Evolutionary conservation across 30 jellyfish, hydroid and myxozoan genomes (phyloP), one percentile per base, ranked within the genome.

Genomic region (Catostylus mosaicus): DNA sequence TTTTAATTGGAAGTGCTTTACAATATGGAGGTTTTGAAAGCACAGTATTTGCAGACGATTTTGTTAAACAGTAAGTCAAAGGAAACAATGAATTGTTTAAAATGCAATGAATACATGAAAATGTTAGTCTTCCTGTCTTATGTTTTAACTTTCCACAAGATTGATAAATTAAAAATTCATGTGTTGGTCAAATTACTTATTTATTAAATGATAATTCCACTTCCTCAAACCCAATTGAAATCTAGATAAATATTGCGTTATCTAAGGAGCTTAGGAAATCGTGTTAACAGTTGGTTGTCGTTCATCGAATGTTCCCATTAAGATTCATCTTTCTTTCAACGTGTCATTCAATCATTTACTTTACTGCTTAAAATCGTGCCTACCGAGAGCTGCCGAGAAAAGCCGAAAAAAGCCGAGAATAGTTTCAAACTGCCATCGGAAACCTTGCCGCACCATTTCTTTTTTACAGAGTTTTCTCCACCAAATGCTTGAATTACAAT

Each of bases 231-330:
- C 24, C 22, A 50, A 50, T 74, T 38, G 26, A 30, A 34, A 54
- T 74, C 35, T 74, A 74, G 31, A 74, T 51, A 62, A 74, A 74
- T 74, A 74, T 74, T 74, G 30, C 74, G 50, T 74, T 74, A 74
- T 74, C 75, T 26, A 57, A 74, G 62, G 23, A 33, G 75, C 19
- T 74, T 54, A 74, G 85, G 85, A 74, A 74, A 74, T 74, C 85
- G 62, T 40, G 57, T 51, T 74, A 30, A 18, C 74, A 6, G 61
- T 27, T 35, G 73, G 40, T 3, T 50, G 63, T 59, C n/a, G 85
- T 54, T 54, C 38, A 74, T 27, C 26, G 33, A 35, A 43, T 26
- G 19, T 46, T 29, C 30, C 50, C 50, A 47, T 46, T 38, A 26
- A 33, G n/a, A 46, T 46, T 71, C 26, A 71, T 71, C 77, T 3